Conservation (phyloP, 1,140 invertebrate genomes). For the Cryptotermes secundus region DNA sequence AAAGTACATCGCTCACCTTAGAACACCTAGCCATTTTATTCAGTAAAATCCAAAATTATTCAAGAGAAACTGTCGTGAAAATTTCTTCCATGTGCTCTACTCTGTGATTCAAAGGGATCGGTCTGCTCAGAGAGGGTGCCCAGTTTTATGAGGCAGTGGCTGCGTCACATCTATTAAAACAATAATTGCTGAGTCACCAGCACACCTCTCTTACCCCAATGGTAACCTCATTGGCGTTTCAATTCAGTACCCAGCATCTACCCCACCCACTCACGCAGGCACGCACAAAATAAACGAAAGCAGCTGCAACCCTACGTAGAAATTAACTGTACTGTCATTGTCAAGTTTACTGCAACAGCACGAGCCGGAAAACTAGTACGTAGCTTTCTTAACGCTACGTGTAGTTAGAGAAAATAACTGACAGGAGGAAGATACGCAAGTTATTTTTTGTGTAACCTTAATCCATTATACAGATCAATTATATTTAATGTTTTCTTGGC, state of each 20-base stretch:
- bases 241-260: neutral
- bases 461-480: no score
- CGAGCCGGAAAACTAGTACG: no score
- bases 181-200: conserved; percentile 12
- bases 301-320: conserved; percentile 3
- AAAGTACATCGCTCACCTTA: no score
- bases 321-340: neutral
- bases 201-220: neutral
- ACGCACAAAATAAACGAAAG: neutral
- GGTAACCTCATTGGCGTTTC: conserved; percentile 8
- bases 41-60: no score
- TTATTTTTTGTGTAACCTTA: no score
- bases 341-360: neutral
- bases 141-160: neutral
- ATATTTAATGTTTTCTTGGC: no score
- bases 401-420: no score
- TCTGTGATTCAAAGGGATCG: neutral
- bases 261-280: neutral
- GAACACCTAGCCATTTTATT: no score
- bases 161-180: neutral
- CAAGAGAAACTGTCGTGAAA: no score
- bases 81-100: no score
- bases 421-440: no score
- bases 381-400: no score
- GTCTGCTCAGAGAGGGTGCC: neutral